phyloP scores from a whole-genome alignment of 2,113 vertebrate genomes.

The Mionectes macconnelli region DNA sequence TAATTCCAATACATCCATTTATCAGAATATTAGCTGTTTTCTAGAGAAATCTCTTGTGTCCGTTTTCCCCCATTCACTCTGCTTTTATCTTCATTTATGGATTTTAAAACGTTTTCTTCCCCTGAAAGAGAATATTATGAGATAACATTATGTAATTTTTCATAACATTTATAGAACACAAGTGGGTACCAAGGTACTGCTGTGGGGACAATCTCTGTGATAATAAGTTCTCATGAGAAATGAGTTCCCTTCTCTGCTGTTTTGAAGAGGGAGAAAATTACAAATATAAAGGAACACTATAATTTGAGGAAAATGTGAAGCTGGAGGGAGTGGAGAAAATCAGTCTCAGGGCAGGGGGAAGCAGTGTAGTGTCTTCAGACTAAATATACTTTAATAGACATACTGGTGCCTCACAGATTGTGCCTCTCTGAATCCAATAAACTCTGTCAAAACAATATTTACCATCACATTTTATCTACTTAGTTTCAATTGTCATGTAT shows the following conservation, averaged over 20 bases:
- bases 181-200: not conserved
- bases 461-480: not conserved
- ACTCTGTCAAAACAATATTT: not conserved
- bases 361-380: not conserved
- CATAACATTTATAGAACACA: not conserved
- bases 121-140: not conserved
- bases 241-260: not conserved
- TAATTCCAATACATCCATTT: not conserved
- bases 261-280: slow-evolving; percentile 15
- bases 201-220: not conserved
- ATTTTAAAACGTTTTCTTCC: not conserved
- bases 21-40: not conserved
- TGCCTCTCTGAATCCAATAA: not conserved
- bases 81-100: not conserved
- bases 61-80: not conserved
- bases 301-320: not conserved
- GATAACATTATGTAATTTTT: not conserved
- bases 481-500: not conserved
- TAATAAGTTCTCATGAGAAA: not conserved
- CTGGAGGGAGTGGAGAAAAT: not conserved
- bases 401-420: not conserved
- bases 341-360: not conserved
- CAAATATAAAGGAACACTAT: not conserved
- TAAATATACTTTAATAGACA: not conserved
- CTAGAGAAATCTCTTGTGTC: not conserved